A percentile compares a stretch with the other conserved stretches of the same genome.
These are phyloP conservation scores for Meliscaeva auricollis DNA, from an alignment of 2,888 invertebrate genomes.

Conservation along the genomic window DNA sequence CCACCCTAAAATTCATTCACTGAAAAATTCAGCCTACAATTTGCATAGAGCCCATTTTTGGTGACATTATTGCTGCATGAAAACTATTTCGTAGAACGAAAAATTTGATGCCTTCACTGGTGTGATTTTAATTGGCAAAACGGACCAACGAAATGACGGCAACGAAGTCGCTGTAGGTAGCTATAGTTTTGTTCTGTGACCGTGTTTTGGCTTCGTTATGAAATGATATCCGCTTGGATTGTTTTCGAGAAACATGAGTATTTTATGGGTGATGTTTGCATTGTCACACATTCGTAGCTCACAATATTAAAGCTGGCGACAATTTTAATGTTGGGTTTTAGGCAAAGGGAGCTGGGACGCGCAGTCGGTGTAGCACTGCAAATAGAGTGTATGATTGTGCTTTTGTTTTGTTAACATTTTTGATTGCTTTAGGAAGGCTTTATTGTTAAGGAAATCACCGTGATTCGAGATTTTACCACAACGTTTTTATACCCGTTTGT, in stretches of 20 bases:
- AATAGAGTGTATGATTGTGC: conserved; percentile 38
- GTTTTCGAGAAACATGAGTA: conserved; percentile 37
- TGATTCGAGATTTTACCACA: background rate
- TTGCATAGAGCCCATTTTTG: conserved; percentile 14
- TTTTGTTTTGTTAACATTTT: conserved; percentile 12
- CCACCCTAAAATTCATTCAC: conserved; percentile 17
- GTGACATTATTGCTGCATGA: conserved; percentile 39
- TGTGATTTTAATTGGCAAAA: conserved; percentile 55
- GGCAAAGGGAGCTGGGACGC: background rate
- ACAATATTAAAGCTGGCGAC: background rate
- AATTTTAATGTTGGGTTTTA: conserved; percentile 11
- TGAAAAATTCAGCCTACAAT: conserved; percentile 41
- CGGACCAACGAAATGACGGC: conserved; percentile 21
- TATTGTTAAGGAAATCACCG: conserved; percentile 13
- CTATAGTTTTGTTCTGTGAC: conserved; percentile 26
- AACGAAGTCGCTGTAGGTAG: background rate
- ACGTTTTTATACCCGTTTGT: background rate
- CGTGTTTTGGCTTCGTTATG: conserved; percentile 34
- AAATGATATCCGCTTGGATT: conserved; percentile 34
- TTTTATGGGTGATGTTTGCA: conserved; percentile 42
- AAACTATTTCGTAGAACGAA: conserved; percentile 33
- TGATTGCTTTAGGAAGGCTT: conserved; percentile 26
- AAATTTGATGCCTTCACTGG: conserved; percentile 37
- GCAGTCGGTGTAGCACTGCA: background rate
- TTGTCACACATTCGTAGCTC: conserved; percentile 32